Base-by-base conservation (phyloP, 1,140 invertebrate species). In the Solen grandis region DNA sequence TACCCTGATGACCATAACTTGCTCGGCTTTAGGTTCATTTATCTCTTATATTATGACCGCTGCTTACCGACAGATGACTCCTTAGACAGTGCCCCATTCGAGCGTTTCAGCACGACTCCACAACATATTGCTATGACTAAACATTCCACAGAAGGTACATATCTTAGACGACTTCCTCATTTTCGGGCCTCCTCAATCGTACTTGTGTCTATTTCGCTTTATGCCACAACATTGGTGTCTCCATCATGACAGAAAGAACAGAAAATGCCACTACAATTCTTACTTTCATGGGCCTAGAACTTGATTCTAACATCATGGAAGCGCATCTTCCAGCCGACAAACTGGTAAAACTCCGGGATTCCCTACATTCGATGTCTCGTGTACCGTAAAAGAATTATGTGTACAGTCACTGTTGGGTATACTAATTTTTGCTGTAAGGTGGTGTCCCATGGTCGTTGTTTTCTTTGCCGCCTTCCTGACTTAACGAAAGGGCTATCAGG, bases 161-260 rank as follows among this genome's bases (percentile, higher is more conserved):
- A 62, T 82, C 0, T 0, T 78, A 1, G 81, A 72, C 38, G 74
- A 82, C 52, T 82, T 78, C 31, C 78, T 82, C 25, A 57, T 82
- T 36, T 27, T 77, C 0, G 75, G 70, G n/a, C 79, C 59, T 2
- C 1, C 55, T 16, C 2, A 55, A 2, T 65, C 50, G n/a, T n/a
- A n/a, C n/a, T n/a, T n/a, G n/a, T n/a, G n/a, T n/a, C n/a, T n/a
- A n/a, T n/a, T n/a, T 63, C 19, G 10, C 5, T 4, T 70, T 70
- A 33, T 70, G 41, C 27, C 10, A 41, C 8, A 5, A 52, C 27
- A 31, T 14, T 22, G 68, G 46, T 5, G 29, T 70, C 35, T 52
- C 68, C 41, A 70, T 55, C 25, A 70, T 29, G 35, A 29, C 10
- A 33, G 68, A 70, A 25, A 70, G 55, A 22, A 68, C 63, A 3